Conservation (phyloP, 1,140 invertebrate genomes). For the Leptonema lineaticorne region DNA sequence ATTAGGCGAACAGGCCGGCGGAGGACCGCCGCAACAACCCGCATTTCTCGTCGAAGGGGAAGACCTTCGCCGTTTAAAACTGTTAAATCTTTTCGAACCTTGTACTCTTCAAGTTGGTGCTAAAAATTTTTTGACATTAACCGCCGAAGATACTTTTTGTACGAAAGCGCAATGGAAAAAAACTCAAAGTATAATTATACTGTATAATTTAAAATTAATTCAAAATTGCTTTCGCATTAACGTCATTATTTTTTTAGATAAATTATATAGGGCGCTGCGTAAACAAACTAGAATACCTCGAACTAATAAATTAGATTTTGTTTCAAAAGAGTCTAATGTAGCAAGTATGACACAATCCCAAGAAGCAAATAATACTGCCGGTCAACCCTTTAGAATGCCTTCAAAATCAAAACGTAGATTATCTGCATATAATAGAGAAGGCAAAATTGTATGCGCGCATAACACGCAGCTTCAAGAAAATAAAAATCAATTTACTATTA, state of each 20-base stretch:
- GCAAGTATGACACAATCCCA: constrained; percentile 14
- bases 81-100: constrained; percentile 84
- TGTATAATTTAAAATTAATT: constrained; percentile 3
- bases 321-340: constrained; percentile 42
- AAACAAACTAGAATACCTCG: constrained; percentile 49
- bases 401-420: constrained; percentile 50
- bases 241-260: constrained; percentile 45
- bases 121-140: constrained; percentile 65
- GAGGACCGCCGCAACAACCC: constrained; percentile 65
- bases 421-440: constrained; percentile 35
- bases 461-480: constrained; percentile 30
- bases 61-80: constrained; percentile 73
- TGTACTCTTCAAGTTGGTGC: constrained; percentile 88
- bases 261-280: constrained; percentile 51
- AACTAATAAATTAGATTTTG: constrained; percentile 42
- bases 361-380: constrained; percentile 24
- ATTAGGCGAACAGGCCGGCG: constrained; percentile 63
- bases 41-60: constrained; percentile 70
- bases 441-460: constrained; percentile 31
- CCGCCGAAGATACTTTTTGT: constrained; percentile 55
- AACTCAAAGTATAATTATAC: constrained; percentile 55
- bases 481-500: constrained; percentile 20
- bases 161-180: constrained; percentile 60
- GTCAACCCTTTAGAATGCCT: constrained; percentile 47
- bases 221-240: neutral